Evolutionary conservation across 2,888 invertebrate species (phyloP).

Genomic region (Thera obeliscata): DNA sequence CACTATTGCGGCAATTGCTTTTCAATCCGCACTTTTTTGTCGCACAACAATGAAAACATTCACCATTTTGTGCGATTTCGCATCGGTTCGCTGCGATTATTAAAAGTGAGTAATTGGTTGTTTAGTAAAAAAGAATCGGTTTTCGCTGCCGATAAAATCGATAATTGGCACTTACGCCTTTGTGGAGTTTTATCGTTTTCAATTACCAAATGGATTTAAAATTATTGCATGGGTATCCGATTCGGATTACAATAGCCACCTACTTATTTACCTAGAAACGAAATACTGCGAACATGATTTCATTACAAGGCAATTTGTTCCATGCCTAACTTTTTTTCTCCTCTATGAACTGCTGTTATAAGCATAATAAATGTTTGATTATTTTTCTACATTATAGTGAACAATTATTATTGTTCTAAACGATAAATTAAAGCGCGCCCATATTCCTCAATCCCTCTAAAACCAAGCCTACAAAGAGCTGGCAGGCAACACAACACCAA

Average conservation of each 20-base stretch:
- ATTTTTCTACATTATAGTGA: no score
- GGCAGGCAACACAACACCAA: conserved; percentile 41
- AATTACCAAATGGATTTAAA: conserved; percentile 48
- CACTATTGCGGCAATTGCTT: conserved; percentile 45
- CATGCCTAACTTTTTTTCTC: no score
- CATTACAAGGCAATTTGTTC: conserved; percentile 8
- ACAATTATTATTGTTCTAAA: background rate
- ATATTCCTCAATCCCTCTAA: conserved; percentile 20
- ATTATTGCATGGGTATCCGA: conserved; percentile 48
- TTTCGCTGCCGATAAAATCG: conserved; percentile 53
- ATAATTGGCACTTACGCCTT: conserved; percentile 54
- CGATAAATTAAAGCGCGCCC: background rate
- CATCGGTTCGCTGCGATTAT: conserved; percentile 57
- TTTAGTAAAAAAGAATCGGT: conserved; percentile 55
- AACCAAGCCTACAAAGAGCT: conserved; percentile 31
- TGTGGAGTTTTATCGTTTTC: conserved; percentile 41
- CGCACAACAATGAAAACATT: conserved; percentile 52
- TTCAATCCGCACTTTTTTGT: conserved; percentile 59
- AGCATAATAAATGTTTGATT: no score
- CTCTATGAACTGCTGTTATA: no score
- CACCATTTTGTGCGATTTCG: conserved; percentile 59
- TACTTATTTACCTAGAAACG: background rate
- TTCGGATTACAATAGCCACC: conserved; percentile 17
- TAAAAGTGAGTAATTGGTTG: conserved; percentile 59
- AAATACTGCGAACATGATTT: background rate